These are phyloP conservation scores for Peromyscus maniculatus DNA, from an alignment of 2,113 vertebrate genomes.

Conservation along the genomic window DNA sequence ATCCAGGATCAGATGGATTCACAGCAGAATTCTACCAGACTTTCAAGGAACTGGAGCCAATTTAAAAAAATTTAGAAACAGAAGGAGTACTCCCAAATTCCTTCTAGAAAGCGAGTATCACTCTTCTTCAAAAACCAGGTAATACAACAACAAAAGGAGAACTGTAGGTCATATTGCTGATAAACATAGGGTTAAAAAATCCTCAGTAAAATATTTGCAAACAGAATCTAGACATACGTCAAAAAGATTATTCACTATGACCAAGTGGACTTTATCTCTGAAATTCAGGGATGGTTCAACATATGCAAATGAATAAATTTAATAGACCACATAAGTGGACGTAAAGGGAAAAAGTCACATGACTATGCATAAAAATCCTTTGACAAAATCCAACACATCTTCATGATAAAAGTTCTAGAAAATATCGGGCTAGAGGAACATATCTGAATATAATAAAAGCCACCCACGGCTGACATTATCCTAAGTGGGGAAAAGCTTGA, in stretches of 20 bases:
- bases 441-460: neutral
- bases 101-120: neutral
- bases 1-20: too few relatives aligned
- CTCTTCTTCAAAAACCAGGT: neutral
- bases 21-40: too few relatives aligned
- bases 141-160: neutral
- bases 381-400: neutral
- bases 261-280: neutral
- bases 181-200: neutral
- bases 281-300: neutral
- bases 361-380: neutral
- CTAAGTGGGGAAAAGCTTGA: neutral
- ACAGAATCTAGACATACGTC: neutral
- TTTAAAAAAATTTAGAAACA: too few relatives aligned
- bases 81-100: neutral
- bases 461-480: neutral
- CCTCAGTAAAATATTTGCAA: neutral
- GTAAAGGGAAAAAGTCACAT: too few relatives aligned
- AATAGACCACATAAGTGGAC: too few relatives aligned
- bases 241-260: neutral
- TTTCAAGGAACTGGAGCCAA: too few relatives aligned
- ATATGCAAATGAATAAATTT: too few relatives aligned
- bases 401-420: neutral
- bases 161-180: neutral
- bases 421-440: neutral